Base-by-base conservation (phyloP, 1,140 invertebrate species). In the Apis dorsata region DNA sequence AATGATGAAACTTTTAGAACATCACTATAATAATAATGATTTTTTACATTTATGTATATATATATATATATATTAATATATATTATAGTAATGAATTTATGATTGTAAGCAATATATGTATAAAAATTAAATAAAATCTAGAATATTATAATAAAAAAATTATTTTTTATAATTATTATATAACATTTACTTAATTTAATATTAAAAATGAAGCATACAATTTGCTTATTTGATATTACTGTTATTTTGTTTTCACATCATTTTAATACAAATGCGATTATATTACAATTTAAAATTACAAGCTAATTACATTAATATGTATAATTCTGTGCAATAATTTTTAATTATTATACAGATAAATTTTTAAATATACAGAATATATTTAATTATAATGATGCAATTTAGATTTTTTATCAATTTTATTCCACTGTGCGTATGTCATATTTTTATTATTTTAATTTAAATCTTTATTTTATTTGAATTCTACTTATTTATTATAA, bases 61-160 rank as follows among this genome's bases (percentile, higher is more conserved):
- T 71, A 75, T 69, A 57, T 75, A 19, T 69, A 69, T 71, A 75
- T 79, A 62, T 79, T 65, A 76, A 83, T 63, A 83, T 63, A 57
- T 57, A 44, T 19, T 57, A n/a, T 28, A 63, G 51, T 79, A 71
- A 79, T 71, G 57, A 72, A 65, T 19, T 78, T 59, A 51, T 19
- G 49, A 65, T n/a, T 70, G 34, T 79, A 55, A 44, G 68, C 49
- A 55, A 66, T 44, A 70, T 55, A n/a, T 81, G 79, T 62, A 62
- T 57, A 44, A 66, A 24, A 57, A 55, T 81, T 51, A 59, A 81
- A 80, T 65, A 65, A 73, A 80, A 80, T 51, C 11, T 17, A 70
- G 1, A 17, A 53, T 70, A 53, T 24, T 65, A 24, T 28, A 10
- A 69, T 65, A 13, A 65, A 44, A 13, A 53, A 76, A 73, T 44